A percentile compares a stretch with the other conserved stretches of the same genome.
These are phyloP conservation scores for Psylliodes chrysocephalus DNA, from an alignment of 2,888 invertebrate genomes.

Conservation along the genomic window DNA sequence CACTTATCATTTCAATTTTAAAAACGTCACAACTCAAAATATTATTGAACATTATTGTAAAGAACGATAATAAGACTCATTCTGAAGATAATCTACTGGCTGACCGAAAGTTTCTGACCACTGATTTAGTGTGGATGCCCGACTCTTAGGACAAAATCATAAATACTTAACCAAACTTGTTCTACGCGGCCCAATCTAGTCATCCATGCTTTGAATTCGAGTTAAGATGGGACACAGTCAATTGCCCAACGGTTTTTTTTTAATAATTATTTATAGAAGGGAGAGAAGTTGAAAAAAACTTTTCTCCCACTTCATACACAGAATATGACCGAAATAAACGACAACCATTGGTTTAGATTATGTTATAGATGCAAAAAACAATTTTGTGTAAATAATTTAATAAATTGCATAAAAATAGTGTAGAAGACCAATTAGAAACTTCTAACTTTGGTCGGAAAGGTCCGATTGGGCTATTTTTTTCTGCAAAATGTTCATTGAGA, in stretches of 20 bases:
- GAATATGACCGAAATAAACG: no score
- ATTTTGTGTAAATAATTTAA: no score
- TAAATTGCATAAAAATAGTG: no score
- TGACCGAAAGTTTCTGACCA: slow-evolving; percentile 42
- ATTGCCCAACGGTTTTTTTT: slow-evolving; percentile 22
- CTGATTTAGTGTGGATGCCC: slow-evolving; percentile 50
- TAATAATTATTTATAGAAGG: background rate
- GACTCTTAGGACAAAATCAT: slow-evolving; percentile 54
- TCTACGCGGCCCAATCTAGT: slow-evolving; percentile 53
- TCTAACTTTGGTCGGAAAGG: no score
- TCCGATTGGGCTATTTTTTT: no score
- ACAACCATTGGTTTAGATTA: no score
- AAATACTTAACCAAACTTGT: slow-evolving; percentile 55
- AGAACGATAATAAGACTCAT: slow-evolving; percentile 46
- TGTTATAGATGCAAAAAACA: no score
- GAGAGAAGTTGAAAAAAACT: no score
- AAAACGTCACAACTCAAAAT: slow-evolving; percentile 39
- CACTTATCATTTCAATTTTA: slow-evolving; percentile 24
- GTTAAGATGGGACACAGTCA: slow-evolving; percentile 17
- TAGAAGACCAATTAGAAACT: no score
- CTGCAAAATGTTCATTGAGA: no score
- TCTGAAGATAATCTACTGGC: slow-evolving; percentile 47
- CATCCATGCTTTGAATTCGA: slow-evolving; percentile 48
- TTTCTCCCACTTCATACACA: no score
- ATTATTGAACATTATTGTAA: slow-evolving; percentile 40